phyloP scores from a whole-genome alignment of 2,797 vertebrate species.

The Syngnathus acus region DNA sequence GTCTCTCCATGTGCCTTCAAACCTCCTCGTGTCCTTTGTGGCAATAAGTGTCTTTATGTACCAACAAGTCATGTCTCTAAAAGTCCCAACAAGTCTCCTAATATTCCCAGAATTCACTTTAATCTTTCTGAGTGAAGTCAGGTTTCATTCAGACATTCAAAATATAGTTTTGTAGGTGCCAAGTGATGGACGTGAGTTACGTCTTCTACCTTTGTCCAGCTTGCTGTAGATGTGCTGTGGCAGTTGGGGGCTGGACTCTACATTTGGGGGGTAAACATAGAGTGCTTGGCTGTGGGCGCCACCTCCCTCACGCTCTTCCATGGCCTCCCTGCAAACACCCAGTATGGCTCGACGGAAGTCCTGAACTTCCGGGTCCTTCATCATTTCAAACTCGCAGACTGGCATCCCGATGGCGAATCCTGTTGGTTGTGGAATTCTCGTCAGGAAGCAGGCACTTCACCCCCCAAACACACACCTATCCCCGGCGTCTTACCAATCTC shows the following conservation, averaged over 20 bases:
- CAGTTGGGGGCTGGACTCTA: constrained; percentile 70
- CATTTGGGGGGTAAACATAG: constrained; percentile 74
- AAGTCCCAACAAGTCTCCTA: background rate
- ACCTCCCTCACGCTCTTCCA: constrained; percentile 65
- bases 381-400: constrained; percentile 67
- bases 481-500: constrained; percentile 64
- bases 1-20: background rate
- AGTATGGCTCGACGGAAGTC: constrained; percentile 67
- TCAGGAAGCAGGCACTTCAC: background rate
- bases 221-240: constrained; percentile 74
- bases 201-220: constrained; percentile 48
- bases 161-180: background rate
- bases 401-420: constrained; percentile 66
- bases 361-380: constrained; percentile 67
- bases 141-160: background rate
- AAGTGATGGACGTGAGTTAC: background rate
- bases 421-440: constrained; percentile 7
- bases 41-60: background rate
- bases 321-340: constrained; percentile 66
- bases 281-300: constrained; percentile 72
- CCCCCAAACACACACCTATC: background rate
- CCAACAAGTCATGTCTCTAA: background rate
- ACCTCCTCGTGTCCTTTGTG: background rate
- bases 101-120: background rate
- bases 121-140: background rate